Evolutionary conservation across 2,113 vertebrate species (phyloP).

Genomic region (Tor tambroides): DNA sequence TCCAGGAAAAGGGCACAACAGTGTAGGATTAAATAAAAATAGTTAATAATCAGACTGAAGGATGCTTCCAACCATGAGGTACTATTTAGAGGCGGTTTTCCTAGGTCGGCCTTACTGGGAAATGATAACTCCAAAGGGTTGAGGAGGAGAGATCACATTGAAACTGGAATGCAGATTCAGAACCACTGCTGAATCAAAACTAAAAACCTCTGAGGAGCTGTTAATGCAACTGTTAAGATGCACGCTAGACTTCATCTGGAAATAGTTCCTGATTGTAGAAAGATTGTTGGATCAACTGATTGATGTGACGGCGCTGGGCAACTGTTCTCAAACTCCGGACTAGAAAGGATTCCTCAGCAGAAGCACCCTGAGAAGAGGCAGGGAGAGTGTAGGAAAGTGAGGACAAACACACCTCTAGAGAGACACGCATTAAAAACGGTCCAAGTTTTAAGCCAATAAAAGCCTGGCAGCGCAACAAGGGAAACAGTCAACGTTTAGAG

Average conservation of each 20-base stretch:
- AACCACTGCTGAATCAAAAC: neutral
- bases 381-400: constrained; percentile 37
- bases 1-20: constrained; percentile 24
- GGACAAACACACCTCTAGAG: neutral
- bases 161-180: constrained; percentile 37
- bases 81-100: constrained; percentile 27
- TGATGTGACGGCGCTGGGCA: neutral
- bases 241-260: neutral
- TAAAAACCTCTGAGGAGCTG: constrained; percentile 18
- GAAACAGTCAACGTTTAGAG: neutral
- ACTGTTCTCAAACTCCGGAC: constrained; percentile 24
- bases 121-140: neutral
- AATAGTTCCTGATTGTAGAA: constrained; percentile 43
- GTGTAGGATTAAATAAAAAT: neutral
- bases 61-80: constrained; percentile 45
- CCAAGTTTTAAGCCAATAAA: constrained; percentile 15
- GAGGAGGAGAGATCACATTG: constrained; percentile 24
- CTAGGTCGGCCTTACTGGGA: neutral
- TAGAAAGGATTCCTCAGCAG: neutral
- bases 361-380: constrained; percentile 35
- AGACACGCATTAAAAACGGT: constrained; percentile 1
- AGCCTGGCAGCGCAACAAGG: neutral
- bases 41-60: constrained; percentile 31
- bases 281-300: constrained; percentile 47
- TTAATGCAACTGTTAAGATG: constrained; percentile 24